Percentiles rank a stretch among this genome's conserved stretches.
phyloP scores from a whole-genome alignment of 2,113 vertebrate genomes.

The Anoura caudifer region DNA sequence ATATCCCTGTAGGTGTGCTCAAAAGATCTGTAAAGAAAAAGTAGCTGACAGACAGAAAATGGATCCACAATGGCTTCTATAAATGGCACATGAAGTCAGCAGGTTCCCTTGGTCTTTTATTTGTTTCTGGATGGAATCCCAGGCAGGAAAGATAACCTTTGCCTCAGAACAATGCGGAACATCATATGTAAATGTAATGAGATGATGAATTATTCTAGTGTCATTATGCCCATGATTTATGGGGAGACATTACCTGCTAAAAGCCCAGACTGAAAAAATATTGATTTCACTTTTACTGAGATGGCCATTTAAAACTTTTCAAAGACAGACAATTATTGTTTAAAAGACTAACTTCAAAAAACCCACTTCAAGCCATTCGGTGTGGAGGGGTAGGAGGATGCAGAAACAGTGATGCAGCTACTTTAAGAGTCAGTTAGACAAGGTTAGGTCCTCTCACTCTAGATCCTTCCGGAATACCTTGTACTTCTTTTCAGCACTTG shows the following conservation, averaged over 20 bases:
- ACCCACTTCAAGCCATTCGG: background rate
- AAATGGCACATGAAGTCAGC: slow-evolving; percentile 69
- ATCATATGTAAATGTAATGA: slow-evolving; percentile 73
- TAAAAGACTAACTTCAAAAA: slow-evolving; percentile 54
- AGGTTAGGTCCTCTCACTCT: background rate
- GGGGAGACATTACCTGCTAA: slow-evolving; percentile 67
- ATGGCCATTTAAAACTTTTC: slow-evolving; percentile 57
- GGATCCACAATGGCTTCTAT: slow-evolving; percentile 60
- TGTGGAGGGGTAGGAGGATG: background rate
- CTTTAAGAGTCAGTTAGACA: background rate
- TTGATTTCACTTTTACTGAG: slow-evolving; percentile 62
- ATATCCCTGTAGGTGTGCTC: slow-evolving; percentile 32
- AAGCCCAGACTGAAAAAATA: slow-evolving; percentile 43
- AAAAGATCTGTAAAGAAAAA: slow-evolving; percentile 60
- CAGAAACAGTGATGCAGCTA: background rate
- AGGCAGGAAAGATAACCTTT: slow-evolving; percentile 74
- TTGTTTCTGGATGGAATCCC: slow-evolving; percentile 78
- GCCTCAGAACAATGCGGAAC: slow-evolving; percentile 59
- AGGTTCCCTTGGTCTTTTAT: slow-evolving; percentile 74
- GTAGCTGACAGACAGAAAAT: slow-evolving; percentile 74
- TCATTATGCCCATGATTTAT: slow-evolving; percentile 70
- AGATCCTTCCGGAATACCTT: background rate
- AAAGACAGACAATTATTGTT: slow-evolving; percentile 58
- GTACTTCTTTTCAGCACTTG: background rate
- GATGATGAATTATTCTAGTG: slow-evolving; percentile 72